Evolutionary conservation across 2,888 invertebrate species (phyloP).

Genomic region (Cepaea hortensis): DNA sequence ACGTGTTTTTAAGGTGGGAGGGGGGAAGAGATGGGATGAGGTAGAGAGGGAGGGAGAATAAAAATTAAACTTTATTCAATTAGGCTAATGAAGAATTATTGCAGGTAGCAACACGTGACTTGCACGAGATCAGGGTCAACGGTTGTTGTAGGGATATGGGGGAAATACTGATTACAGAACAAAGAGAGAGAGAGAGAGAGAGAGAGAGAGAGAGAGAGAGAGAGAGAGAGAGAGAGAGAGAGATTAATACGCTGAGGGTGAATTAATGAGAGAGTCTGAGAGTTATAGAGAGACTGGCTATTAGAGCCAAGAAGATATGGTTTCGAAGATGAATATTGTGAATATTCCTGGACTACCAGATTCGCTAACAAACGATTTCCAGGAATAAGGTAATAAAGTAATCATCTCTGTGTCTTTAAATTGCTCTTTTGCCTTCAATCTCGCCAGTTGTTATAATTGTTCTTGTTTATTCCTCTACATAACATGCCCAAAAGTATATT

Average conservation of each 20-base stretch:
- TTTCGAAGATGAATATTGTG: too few relatives aligned
- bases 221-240: not conserved
- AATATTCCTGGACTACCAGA: too few relatives aligned
- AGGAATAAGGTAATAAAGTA: too few relatives aligned
- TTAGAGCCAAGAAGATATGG: too few relatives aligned
- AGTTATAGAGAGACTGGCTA: not conserved
- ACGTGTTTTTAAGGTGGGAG: too few relatives aligned
- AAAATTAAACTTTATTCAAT: slow-evolving; percentile 30
- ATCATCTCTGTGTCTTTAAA: too few relatives aligned
- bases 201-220: slow-evolving; percentile 16
- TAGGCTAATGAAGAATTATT: slow-evolving; percentile 38
- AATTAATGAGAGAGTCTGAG: not conserved
- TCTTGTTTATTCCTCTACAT: too few relatives aligned
- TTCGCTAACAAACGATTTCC: too few relatives aligned
- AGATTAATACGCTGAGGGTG: not conserved
- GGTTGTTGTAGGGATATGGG: not conserved
- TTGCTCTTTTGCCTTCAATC: too few relatives aligned
- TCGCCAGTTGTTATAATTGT: too few relatives aligned
- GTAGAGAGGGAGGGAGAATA: not conserved
- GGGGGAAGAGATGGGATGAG: not conserved
- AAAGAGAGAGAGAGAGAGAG: not conserved
- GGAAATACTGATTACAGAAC: not conserved
- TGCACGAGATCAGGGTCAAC: slow-evolving; percentile 8
- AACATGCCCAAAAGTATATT: too few relatives aligned
- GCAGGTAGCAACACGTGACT: slow-evolving; percentile 34